A percentile compares a stretch with the other conserved stretches of the same genome.
Evolutionary conservation across 2,888 invertebrate species (phyloP).

Genomic region (Tipula lateralis): DNA sequence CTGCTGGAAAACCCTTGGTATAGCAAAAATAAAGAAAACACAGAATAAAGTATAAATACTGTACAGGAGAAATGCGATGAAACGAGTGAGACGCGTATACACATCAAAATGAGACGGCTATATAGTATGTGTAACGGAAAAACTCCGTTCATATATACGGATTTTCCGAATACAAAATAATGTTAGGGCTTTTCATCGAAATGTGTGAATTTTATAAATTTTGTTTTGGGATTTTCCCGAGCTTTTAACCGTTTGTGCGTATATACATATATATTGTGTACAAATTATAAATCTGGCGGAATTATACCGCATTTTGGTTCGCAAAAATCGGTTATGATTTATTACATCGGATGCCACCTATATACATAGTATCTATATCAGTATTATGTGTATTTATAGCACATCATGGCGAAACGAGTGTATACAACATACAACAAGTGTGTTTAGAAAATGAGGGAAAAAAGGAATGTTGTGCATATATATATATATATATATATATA

Average conservation of each 20-base stretch:
- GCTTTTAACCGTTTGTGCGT: neutral
- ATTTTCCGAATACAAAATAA: neutral
- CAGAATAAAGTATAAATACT: neutral
- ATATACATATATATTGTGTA: neutral
- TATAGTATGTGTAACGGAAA: neutral
- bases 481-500: too few relatives aligned
- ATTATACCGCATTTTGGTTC: neutral
- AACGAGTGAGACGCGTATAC: neutral
- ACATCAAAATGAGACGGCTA: neutral
- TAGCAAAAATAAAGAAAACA: neutral
- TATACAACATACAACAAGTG: neutral
- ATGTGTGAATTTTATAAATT: neutral
- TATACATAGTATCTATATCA: neutral
- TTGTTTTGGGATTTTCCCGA: neutral
- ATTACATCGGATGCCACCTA: neutral
- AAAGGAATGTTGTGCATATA: neutral
- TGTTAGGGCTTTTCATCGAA: neutral
- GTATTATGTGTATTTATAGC: neutral
- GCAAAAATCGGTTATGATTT: neutral
- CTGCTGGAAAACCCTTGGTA: slow-evolving; percentile 26
- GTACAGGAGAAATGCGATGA: neutral
- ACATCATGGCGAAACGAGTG: neutral
- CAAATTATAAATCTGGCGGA: neutral
- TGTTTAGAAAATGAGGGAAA: neutral
- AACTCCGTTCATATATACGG: neutral